These are phyloP conservation scores for Vimba vimba DNA, from an alignment of 2,113 vertebrate species.

Conservation along the genomic window DNA sequence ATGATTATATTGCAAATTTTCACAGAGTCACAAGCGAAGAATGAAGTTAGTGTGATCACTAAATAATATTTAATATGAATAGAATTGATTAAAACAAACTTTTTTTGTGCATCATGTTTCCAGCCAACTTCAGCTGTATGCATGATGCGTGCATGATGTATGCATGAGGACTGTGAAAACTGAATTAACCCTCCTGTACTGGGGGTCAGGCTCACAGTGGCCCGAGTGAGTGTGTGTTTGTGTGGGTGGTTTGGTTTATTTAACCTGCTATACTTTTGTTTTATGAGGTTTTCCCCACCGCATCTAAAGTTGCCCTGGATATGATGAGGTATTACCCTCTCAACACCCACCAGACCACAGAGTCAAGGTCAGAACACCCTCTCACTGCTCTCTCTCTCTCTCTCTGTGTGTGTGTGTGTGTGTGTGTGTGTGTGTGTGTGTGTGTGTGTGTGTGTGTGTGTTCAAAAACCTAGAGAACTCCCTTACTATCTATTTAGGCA, in stretches of 20 bases:
- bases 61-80: no score
- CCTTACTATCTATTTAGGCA: neutral
- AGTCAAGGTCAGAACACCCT: constrained; percentile 75
- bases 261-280: constrained; percentile 74
- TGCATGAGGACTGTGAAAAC: neutral
- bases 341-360: constrained; percentile 71
- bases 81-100: no score
- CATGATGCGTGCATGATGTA: neutral
- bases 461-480: neutral
- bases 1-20: neutral
- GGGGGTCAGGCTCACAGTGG: constrained; percentile 8
- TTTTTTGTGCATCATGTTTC: neutral
- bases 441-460: neutral
- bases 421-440: no score
- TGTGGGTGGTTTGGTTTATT: constrained; percentile 64
- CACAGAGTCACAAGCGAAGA: neutral
- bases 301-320: constrained; percentile 73
- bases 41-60: neutral
- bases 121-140: neutral
- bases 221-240: constrained; percentile 18
- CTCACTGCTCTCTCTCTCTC: constrained; percentile 31
- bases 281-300: constrained; percentile 67
- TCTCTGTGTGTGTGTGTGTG: constrained; percentile 5
- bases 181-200: constrained; percentile 5
- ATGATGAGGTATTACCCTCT: constrained; percentile 79